These are phyloP conservation scores for Silurus aristotelis DNA, from an alignment of 2,797 vertebrate genomes.

Conservation along the genomic window DNA sequence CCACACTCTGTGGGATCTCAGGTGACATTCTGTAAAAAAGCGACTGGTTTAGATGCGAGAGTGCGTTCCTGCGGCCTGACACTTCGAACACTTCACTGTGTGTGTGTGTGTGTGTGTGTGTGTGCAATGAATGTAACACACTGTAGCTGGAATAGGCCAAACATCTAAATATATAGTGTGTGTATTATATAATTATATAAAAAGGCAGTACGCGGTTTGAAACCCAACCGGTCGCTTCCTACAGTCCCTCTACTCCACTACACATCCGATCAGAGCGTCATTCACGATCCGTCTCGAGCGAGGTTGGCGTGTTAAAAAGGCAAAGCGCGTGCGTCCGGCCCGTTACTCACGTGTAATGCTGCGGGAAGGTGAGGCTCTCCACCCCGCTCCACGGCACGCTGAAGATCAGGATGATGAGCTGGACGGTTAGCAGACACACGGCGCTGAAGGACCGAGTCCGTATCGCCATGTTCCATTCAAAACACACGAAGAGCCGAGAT, in stretches of 20 bases:
- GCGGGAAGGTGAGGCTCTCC: conserved; percentile 86
- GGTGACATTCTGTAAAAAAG: not conserved
- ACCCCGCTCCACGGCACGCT: conserved; percentile 82
- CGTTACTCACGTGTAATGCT: conserved; percentile 90
- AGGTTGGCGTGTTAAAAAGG: too few relatives aligned
- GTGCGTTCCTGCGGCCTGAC: too few relatives aligned
- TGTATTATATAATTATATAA: too few relatives aligned
- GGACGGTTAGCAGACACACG: conserved; percentile 79
- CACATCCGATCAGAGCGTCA: accelerated
- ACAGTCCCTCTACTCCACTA: not conserved
- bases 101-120: not conserved
- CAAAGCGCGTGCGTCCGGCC: not conserved
- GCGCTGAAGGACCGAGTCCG: conserved; percentile 83
- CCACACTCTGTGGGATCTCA: not conserved
- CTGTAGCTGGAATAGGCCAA: not conserved
- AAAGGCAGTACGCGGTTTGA: not conserved
- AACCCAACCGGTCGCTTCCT: not conserved
- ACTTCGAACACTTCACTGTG: not conserved
- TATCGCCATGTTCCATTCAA: conserved; percentile 91
- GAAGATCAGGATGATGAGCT: conserved; percentile 79
- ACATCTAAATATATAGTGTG: not conserved
- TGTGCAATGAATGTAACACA: too few relatives aligned
- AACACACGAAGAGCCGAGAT: not conserved
- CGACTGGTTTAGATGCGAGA: not conserved
- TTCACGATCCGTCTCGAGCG: not conserved